Base-by-base conservation (phyloP, 2,888 invertebrate species). In the Graphium colonna region DNA sequence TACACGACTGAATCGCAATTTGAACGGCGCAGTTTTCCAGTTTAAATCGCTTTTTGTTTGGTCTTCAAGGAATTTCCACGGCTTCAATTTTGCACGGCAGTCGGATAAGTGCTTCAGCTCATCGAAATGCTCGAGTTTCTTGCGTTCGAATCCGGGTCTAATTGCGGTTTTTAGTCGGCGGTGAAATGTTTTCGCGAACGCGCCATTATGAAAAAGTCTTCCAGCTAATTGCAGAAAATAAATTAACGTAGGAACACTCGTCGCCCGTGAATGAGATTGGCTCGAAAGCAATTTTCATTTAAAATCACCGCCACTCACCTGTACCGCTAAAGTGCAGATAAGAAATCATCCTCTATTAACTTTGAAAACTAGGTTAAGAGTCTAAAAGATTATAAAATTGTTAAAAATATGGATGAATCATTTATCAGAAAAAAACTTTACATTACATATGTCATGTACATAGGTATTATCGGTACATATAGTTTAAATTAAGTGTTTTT, bases 11-110 rank as follows among this genome's bases (percentile, higher is more conserved):
- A 65, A 68, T 58, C 43, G 58, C 64, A 57, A 63, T 69, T 64
- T 58, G 60, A 55, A 54, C 63, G 54, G 51, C 48, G 48, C 26
- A n/a, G 36, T 13, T 31, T 49, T n/a, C 21, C 40, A 36, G 17
- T 50, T 50, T 58, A 57, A 66, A 58, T 57, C 55, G 56, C 63
- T 82, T 82, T 82, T 84, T 81, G 71, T 71, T 68, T 60, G 63
- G 63, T 69, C 73, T 73, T 68, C 62, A 62, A 82, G 79, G 77
- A 82, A 83, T 83, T 85, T 74, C 81, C 77, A 62, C 69, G 75
- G 69, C 77, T 75, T 71, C 73, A 75, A 79, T 75, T 78, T 77
- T 76, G 78, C 77, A 77, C 67, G 73, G 73, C 71, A 67, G 67
- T 71, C 73, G 77, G 73, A 77, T 76, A 74, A 79, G 74, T 73